Base-by-base conservation (phyloP, 2,888 invertebrate species). In the Tenthredo notha region DNA sequence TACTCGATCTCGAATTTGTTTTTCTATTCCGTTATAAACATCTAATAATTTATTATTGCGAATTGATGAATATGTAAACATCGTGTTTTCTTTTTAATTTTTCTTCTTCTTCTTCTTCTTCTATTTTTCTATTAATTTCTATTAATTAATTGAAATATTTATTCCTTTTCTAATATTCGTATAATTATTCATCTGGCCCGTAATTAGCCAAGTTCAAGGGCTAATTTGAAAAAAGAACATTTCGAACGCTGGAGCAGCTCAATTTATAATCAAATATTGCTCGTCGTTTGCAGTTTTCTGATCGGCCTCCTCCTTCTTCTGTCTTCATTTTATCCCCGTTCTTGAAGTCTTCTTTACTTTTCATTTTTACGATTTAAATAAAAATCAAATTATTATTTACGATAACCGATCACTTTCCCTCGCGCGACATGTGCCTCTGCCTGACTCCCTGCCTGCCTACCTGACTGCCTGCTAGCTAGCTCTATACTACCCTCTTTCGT, bases 381-480 rank as follows among this genome's bases (percentile, higher is more conserved):
- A 25, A 29, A 50, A 54, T 29, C 29, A 54, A 77, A 77, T 6
- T 29, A 47, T 61, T 80, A 61, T 61, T 61, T 25, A 12, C 58
- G 61, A 61, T 80, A 40, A n/a, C 61, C 37, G 80, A 33, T 80
- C 80, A 80, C 80, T 80, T 80, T 80, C 37, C 80, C 40, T 61
- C 58, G 58, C 80, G 37, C 80, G 80, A 80, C 80, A 80, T 80
- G 80, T 80, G 80, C 50, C 78, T 80, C 61, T 80, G 80, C 50
- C 78, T 54, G 50, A 29, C 18, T 25, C 50, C 25, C 25, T 10
- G 12, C 50, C 29, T 18, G 15, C 33, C 12, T 10, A 10, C 50
- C 29, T 18, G 15, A 18, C 12, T 12, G 43, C 54, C 18, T 18
- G 7, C 33, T 1, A 7, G 6, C 18, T 25, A 6, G 25, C 33